Base-by-base conservation (phyloP, 2,797 vertebrate species). In the Danio choprae region DNA sequence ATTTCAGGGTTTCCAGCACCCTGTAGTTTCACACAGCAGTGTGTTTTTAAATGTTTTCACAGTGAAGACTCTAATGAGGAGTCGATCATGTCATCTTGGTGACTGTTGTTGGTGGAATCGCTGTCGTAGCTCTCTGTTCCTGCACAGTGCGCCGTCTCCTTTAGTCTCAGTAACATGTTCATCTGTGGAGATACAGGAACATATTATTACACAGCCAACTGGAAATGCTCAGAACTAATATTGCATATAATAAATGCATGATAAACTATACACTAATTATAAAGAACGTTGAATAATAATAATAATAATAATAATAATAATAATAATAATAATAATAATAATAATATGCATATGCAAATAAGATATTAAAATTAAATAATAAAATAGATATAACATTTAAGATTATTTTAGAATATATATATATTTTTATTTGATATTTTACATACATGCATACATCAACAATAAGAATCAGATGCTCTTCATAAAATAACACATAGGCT, bases 101-200 rank as follows among this genome's bases (percentile, higher is more conserved):
- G 95, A 89, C 94, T 94, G 90, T 94, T 95, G 90, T 94, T 96
- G 89, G 95, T 95, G 44, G 95, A 96, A 88, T 96, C 95, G 2
- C 95, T 95, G 91, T 96, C 95, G 0, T 95, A 96, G 82, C 94
- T 96, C 91, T 95, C 95, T 10, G 94, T 94, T 74, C 94, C 95
- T 6, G 94, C 93, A 87, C 93, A 95, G 88, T 94, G 95, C 84
- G 95, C 94, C 0, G 95, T 95, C 77, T 96, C 95, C 85, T 96
- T 96, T 43, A 97, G 91, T 72, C 94, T 88, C 95, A 96, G 94
- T 8, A 96, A 84, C 96, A 96, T 97, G 85, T 94, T 95, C 94
- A 97, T 95, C 95, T 97, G 87, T 12, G n/a, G 53, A 40, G 7
- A 58, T 12, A 51, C 3, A 38, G 5, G n/a, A 22, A 84, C 16